Percentiles rank a stretch among this genome's conserved stretches.
These are phyloP conservation scores for Agrilus mali DNA, from an alignment of 2,888 invertebrate genomes.

Conservation along the genomic window DNA sequence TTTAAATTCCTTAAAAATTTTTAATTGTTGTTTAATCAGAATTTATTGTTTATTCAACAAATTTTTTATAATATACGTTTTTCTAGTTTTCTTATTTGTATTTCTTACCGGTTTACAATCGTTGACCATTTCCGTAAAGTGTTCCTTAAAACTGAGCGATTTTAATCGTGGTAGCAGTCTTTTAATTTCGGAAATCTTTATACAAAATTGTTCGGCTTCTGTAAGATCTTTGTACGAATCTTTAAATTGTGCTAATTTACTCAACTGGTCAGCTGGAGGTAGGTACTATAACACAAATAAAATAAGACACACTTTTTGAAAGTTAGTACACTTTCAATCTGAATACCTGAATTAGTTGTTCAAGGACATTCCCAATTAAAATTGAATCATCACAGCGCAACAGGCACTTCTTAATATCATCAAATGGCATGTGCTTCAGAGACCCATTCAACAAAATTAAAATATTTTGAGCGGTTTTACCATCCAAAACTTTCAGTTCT, in stretches of 20 bases:
- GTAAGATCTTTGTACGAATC: slow-evolving; percentile 67
- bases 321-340: neutral
- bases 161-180: slow-evolving; percentile 73
- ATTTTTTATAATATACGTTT: no score
- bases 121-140: slow-evolving; percentile 72
- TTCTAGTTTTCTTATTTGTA: no score
- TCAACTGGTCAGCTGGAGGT: slow-evolving; percentile 83
- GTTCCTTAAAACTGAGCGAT: slow-evolving; percentile 81
- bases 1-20: no score
- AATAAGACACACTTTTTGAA: neutral
- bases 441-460: slow-evolving; percentile 75
- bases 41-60: neutral
- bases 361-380: slow-evolving; percentile 74
- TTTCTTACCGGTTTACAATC: slow-evolving; percentile 72
- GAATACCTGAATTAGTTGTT: slow-evolving; percentile 66
- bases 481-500: slow-evolving; percentile 83
- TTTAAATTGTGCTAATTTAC: slow-evolving; percentile 68
- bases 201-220: slow-evolving; percentile 91
- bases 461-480: slow-evolving; percentile 88
- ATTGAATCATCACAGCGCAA: slow-evolving; percentile 77
- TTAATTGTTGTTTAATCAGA: no score
- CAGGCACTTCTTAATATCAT: slow-evolving; percentile 69
- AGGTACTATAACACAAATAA: slow-evolving; percentile 49
- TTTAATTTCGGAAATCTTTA: slow-evolving; percentile 81
- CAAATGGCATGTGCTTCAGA: slow-evolving; percentile 71